Evolutionary conservation across 2,888 invertebrate genomes (phyloP).

Genomic region (Cantharis flavilabris): DNA sequence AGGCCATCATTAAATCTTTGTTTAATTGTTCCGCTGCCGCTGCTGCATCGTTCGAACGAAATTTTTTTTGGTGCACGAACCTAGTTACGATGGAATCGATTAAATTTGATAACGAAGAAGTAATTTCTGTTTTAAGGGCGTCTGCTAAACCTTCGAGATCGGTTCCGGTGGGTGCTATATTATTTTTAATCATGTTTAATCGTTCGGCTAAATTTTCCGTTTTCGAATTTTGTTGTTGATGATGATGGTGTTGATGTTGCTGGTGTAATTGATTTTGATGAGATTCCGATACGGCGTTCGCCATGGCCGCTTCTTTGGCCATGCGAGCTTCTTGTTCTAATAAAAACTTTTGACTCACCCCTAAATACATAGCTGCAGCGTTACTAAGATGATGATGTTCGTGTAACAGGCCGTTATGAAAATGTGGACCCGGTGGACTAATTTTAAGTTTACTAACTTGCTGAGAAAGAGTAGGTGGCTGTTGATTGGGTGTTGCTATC

Average conservation of each 20-base stretch:
- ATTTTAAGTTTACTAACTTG: constrained; percentile 55
- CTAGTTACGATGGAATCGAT: constrained; percentile 88
- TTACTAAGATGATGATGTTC: constrained; percentile 57
- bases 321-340: constrained; percentile 79
- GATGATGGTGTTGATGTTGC: constrained; percentile 1
- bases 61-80: constrained; percentile 80
- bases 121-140: constrained; percentile 87
- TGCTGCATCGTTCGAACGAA: constrained; percentile 78
- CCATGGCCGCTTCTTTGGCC: constrained; percentile 65
- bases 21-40: constrained; percentile 84
- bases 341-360: constrained; percentile 77
- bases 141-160: constrained; percentile 91
- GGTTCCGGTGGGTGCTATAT: constrained; percentile 71
- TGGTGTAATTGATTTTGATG: constrained; percentile 44
- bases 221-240: constrained; percentile 51
- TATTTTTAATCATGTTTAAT: constrained; percentile 75
- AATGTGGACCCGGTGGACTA: constrained; percentile 55
- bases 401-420: constrained; percentile 53
- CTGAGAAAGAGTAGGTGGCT: constrained; percentile 60
- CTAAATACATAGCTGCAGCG: constrained; percentile 72
- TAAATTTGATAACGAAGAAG: constrained; percentile 78
- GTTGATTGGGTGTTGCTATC: constrained; percentile 55
- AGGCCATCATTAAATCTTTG: constrained; percentile 82
- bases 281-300: constrained; percentile 56
- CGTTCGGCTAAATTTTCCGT: constrained; percentile 78